These are phyloP conservation scores for Cisticola juncidis DNA, from an alignment of 2,113 vertebrate species.

Conservation along the genomic window DNA sequence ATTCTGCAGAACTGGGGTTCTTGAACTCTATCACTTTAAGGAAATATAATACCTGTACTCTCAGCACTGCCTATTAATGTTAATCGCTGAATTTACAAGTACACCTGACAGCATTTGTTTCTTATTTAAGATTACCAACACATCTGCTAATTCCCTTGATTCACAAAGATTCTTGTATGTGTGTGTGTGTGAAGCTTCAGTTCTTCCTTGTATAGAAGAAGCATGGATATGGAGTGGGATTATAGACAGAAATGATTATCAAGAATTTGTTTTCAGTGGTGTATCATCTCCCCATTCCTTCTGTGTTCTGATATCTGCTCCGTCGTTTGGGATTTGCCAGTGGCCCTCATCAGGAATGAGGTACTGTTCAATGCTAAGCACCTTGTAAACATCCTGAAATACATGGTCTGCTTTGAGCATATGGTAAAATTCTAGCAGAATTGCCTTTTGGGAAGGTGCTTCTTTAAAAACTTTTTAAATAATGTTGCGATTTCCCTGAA, in stretches of 20 bases:
- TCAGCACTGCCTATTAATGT: neutral
- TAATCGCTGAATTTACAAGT: slow-evolving; percentile 9
- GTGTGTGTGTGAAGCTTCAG: neutral
- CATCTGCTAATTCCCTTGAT: neutral
- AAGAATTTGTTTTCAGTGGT: neutral
- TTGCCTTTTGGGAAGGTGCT: neutral
- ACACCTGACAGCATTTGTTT: neutral
- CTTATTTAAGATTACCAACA: slow-evolving; percentile 5
- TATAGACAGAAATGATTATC: neutral
- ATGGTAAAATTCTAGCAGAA: neutral
- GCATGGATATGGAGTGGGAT: neutral
- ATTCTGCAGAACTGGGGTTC: neutral
- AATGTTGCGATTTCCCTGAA: neutral
- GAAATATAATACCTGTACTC: neutral
- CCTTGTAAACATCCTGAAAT: neutral
- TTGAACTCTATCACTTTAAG: neutral
- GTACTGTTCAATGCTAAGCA: neutral
- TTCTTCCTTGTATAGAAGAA: neutral
- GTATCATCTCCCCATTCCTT: neutral
- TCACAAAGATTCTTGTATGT: neutral
- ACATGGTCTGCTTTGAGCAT: neutral
- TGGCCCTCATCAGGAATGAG: neutral
- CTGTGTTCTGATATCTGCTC: neutral
- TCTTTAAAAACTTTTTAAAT: neutral
- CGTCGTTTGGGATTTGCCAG: neutral